These are phyloP conservation scores for Apis laboriosa DNA, from an alignment of 1,140 invertebrate species.

Conservation along the genomic window DNA sequence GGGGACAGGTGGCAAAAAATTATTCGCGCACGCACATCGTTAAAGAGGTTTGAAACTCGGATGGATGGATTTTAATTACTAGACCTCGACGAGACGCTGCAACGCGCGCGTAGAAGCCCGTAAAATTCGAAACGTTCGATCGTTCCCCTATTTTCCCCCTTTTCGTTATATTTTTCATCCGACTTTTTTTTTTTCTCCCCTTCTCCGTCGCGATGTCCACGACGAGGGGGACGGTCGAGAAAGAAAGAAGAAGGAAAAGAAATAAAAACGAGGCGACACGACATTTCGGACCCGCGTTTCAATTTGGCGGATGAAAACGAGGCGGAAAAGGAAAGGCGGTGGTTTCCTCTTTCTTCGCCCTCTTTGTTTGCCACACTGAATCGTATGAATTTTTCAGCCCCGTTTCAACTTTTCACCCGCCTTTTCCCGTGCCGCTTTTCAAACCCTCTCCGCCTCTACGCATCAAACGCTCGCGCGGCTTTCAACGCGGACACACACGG, in stretches of 20 bases:
- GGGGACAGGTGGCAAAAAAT: constrained; percentile 59
- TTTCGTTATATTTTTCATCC: too few relatives aligned
- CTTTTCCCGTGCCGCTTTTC: constrained; percentile 14
- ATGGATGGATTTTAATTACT: constrained; percentile 73
- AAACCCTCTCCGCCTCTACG: background rate
- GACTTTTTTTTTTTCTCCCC: too few relatives aligned
- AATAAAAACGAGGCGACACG: background rate
- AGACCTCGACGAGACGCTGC: constrained; percentile 40
- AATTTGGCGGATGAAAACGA: constrained; percentile 14
- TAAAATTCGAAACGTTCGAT: background rate
- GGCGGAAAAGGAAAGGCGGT: constrained; percentile 8
- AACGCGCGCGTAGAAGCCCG: background rate
- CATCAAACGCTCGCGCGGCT: constrained; percentile 22
- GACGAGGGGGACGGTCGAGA: background rate
- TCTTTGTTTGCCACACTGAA: background rate
- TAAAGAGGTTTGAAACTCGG: constrained; percentile 69
- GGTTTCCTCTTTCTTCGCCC: background rate
- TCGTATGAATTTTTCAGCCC: constrained; percentile 14
- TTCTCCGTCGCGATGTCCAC: too few relatives aligned
- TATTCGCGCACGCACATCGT: constrained; percentile 63
- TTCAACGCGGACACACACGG: constrained; percentile 22
- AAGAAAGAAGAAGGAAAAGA: background rate
- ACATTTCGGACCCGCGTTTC: background rate
- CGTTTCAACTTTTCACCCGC: constrained; percentile 23
- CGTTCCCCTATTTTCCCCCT: too few relatives aligned